phyloP scores from a whole-genome alignment of 1,140 invertebrate species.

The Drosophila subobscura region DNA sequence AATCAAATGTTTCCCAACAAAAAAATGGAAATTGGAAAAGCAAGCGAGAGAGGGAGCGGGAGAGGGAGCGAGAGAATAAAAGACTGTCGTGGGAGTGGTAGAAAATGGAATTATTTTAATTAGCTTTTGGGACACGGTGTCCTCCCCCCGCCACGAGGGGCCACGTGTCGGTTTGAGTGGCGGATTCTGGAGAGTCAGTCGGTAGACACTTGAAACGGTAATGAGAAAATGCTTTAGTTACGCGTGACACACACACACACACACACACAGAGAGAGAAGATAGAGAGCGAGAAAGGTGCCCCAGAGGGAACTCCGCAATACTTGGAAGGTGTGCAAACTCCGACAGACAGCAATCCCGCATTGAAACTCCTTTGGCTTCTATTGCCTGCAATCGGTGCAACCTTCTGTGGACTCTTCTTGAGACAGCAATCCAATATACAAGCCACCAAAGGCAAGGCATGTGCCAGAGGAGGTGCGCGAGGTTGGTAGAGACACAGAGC shows the following conservation, averaged over 20 bases:
- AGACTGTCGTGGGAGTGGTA: not conserved
- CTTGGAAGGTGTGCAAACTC: no score
- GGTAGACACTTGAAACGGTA: conserved; percentile 4
- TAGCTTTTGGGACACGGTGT: conserved; percentile 33
- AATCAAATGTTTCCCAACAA: conserved; percentile 22
- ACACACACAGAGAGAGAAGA: no score
- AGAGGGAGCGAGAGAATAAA: not conserved
- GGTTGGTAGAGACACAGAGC: no score
- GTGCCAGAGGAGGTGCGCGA: no score
- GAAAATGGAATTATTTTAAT: conserved; percentile 43
- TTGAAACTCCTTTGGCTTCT: conserved; percentile 29
- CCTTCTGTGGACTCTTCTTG: no score
- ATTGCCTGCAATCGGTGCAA: not conserved
- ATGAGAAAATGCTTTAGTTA: conserved; percentile 36
- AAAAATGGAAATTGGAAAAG: conserved; percentile 11
- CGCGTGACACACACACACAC: no score
- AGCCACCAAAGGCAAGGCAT: no score
- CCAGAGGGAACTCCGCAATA: no score
- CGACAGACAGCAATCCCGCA: no score
- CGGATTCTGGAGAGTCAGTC: conserved; percentile 4
- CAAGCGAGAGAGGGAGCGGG: not conserved
- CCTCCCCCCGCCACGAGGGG: not conserved
- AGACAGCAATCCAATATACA: no score
- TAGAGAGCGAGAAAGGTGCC: no score
- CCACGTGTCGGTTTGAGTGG: conserved; percentile 32